A percentile compares a stretch with the other conserved stretches of the same genome.
phyloP scores from a whole-genome alignment of 2,888 invertebrate species.

The Megalurothrips usitatus region DNA sequence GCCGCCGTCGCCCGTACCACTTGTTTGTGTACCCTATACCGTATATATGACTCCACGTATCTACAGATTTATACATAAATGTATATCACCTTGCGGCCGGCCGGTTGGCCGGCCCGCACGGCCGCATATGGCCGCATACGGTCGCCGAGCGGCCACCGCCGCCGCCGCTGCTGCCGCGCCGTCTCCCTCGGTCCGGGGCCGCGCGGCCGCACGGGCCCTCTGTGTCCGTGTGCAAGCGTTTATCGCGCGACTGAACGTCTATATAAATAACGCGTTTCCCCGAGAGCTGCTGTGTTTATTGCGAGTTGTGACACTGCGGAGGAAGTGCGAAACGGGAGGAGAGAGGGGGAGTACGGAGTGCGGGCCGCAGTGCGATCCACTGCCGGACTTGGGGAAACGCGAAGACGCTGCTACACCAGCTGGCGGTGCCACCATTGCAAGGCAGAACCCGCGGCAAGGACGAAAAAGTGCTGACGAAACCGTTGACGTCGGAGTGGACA shows the following conservation, averaged over 20 bases:
- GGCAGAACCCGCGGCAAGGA: background rate
- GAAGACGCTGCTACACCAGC: too few relatives aligned
- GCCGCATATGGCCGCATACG: background rate
- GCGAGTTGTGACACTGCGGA: background rate
- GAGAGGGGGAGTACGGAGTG: too few relatives aligned
- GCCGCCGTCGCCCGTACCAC: background rate
- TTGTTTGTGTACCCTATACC: conserved; percentile 16
- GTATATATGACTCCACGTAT: conserved; percentile 22
- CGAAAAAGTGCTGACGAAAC: background rate
- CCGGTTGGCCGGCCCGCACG: background rate
- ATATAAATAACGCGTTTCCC: conserved; percentile 1
- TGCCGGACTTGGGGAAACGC: too few relatives aligned
- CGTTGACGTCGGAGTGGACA: too few relatives aligned
- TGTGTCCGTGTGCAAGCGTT: background rate
- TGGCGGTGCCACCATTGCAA: too few relatives aligned
- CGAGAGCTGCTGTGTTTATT: conserved; percentile 1
- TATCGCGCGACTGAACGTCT: background rate
- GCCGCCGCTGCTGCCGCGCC: background rate
- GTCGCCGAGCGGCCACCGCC: background rate
- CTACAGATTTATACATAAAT: conserved; percentile 21
- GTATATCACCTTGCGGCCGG: conserved; percentile 3
- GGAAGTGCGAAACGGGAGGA: background rate
- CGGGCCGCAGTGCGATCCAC: too few relatives aligned
- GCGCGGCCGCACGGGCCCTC: background rate
- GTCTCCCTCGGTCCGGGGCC: background rate